Percentiles rank a stretch among this genome's conserved stretches.
phyloP scores from a whole-genome alignment of 2,888 invertebrate genomes.

The Electrophaes corylata region DNA sequence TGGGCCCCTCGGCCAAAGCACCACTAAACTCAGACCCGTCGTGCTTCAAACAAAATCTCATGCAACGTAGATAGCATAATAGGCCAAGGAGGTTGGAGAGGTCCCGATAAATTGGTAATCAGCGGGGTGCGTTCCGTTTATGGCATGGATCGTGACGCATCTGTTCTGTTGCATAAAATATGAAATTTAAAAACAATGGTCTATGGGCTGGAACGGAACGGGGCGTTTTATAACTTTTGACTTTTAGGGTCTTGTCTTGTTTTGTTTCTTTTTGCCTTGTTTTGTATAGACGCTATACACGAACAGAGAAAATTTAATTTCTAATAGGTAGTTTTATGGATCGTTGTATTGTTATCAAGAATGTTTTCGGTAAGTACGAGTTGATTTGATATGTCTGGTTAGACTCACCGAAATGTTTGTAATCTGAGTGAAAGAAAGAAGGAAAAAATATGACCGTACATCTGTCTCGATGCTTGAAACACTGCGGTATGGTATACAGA shows the following conservation, averaged over 20 bases:
- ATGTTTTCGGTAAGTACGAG: background rate
- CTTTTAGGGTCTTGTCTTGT: conserved; percentile 17
- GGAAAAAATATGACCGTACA: too few species aligned
- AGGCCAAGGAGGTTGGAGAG: conserved; percentile 52
- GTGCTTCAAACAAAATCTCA: conserved; percentile 59
- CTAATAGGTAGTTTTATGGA: background rate
- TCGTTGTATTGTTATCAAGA: background rate
- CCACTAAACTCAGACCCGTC: conserved; percentile 64
- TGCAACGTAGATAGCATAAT: conserved; percentile 50
- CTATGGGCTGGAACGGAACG: conserved; percentile 42
- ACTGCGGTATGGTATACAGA: too few species aligned
- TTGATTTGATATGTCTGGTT: background rate
- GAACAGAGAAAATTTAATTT: background rate
- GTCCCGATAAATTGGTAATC: conserved; percentile 56
- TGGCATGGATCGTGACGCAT: conserved; percentile 77
- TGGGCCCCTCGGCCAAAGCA: conserved; percentile 62
- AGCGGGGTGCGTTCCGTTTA: conserved; percentile 72
- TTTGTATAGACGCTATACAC: conserved; percentile 2
- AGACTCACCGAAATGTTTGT: background rate
- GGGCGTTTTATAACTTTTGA: conserved; percentile 38
- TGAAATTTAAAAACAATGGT: conserved; percentile 67
- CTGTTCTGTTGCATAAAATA: conserved; percentile 77
- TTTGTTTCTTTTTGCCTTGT: conserved; percentile 5
- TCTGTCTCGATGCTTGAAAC: too few species aligned
- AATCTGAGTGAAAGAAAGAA: background rate